Conservation (phyloP, 2,113 vertebrate genomes). For the Calidris pugnax region DNA sequence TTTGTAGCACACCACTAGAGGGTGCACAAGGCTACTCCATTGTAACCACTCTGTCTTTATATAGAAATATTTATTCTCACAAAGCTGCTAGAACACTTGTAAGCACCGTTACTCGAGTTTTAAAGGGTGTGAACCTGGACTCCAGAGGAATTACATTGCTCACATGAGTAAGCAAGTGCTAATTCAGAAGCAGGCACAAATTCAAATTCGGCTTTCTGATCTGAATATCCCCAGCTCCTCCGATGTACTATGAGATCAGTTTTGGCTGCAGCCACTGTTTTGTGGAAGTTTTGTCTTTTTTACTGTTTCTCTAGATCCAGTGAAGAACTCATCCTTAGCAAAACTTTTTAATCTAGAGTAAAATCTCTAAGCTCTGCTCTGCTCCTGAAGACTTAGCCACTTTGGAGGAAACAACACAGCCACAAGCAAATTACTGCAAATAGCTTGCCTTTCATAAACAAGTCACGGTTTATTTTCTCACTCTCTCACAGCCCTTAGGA, state of each 20-base stretch:
- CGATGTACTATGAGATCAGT: rapidly evolving
- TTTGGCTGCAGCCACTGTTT: not conserved
- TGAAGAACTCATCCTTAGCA: not conserved
- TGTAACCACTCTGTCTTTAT: not conserved
- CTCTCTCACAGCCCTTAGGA: no score
- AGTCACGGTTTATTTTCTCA: not conserved
- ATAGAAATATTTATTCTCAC: not conserved
- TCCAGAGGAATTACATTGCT: not conserved
- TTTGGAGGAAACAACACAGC: not conserved
- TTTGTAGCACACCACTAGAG: not conserved
- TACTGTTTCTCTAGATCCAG: not conserved
- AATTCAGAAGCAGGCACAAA: not conserved
- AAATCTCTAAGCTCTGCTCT: not conserved
- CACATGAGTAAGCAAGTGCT: not conserved
- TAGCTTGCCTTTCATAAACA: not conserved
- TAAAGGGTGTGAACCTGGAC: not conserved
- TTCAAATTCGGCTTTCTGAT: not conserved
- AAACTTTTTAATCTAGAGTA: not conserved
- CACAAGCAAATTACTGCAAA: not conserved
- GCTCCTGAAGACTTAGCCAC: not conserved
- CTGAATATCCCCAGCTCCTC: not conserved
- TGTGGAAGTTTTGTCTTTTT: not conserved
- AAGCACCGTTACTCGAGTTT: not conserved
- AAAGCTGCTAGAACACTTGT: not conserved
- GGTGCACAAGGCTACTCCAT: not conserved